A percentile compares a stretch with the other conserved stretches of the same genome.
Evolutionary conservation across 1,140 invertebrate genomes (phyloP).

Genomic region (Ptiloglossa arizonensis): DNA sequence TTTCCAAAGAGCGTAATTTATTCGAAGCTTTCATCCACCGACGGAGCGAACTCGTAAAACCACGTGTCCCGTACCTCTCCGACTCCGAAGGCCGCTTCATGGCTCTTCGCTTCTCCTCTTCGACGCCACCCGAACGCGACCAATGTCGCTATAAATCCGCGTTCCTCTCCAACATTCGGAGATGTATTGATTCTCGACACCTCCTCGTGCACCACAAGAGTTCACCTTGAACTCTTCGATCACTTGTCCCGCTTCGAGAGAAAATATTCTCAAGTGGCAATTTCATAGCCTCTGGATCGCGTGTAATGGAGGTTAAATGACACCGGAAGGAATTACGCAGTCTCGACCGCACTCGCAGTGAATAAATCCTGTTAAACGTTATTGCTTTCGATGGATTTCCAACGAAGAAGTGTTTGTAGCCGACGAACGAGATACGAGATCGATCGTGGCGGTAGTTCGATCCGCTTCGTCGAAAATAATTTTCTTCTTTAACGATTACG

Average conservation of each 20-base stretch:
- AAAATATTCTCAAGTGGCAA: no score
- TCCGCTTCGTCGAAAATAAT: no score
- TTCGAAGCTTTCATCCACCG: slow-evolving; percentile 11
- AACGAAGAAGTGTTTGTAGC: no score
- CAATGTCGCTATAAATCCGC: slow-evolving; percentile 8
- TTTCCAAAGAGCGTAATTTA: slow-evolving; percentile 42
- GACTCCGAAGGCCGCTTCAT: slow-evolving; percentile 8
- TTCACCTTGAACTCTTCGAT: slow-evolving; percentile 7
- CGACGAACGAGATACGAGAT: no score
- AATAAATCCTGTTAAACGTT: no score
- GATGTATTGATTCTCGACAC: slow-evolving; percentile 16
- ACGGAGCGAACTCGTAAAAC: slow-evolving; percentile 25
- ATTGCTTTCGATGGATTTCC: no score
- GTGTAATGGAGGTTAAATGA: no score
- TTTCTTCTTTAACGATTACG: no score
- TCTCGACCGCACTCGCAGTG: no score
- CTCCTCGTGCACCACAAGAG: no score
- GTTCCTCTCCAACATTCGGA: background rate
- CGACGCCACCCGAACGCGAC: background rate
- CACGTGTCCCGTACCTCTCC: background rate
- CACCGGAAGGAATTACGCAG: no score
- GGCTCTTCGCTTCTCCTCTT: slow-evolving; percentile 2
- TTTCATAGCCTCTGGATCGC: background rate
- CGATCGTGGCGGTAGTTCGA: no score
- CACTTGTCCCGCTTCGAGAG: background rate